Evolutionary conservation across 2,888 invertebrate species (phyloP).

Genomic region (Calliphora vomitoria): DNA sequence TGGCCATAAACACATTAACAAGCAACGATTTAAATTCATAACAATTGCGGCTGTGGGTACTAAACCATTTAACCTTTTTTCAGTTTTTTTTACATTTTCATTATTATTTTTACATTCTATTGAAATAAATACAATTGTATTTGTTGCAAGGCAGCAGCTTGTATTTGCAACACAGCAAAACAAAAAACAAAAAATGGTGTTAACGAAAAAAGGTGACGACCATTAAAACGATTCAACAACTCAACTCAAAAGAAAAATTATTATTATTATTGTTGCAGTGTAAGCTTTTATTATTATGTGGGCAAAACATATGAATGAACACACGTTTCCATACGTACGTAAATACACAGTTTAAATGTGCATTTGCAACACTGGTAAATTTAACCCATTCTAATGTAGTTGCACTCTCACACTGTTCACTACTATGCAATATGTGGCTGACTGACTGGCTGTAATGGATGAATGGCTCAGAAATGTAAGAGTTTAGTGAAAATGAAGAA

Average conservation of each 20-base stretch:
- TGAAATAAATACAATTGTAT: conserved; percentile 12
- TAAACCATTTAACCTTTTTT: conserved; percentile 33
- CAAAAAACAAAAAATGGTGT: conserved; percentile 63
- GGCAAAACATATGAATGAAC: conserved; percentile 66
- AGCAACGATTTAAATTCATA: conserved; percentile 43
- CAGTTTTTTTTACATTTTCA: background rate
- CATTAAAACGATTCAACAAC: conserved; percentile 83
- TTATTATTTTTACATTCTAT: conserved; percentile 39
- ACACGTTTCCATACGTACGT: background rate
- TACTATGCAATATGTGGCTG: conserved; percentile 23
- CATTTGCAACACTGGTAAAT: conserved; percentile 66
- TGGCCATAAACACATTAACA: conserved; percentile 11
- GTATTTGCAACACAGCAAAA: background rate
- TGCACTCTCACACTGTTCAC: conserved; percentile 11
- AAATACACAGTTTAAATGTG: conserved; percentile 41
- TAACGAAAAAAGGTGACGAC: conserved; percentile 81
- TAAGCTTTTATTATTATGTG: conserved; percentile 72
- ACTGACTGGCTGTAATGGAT: conserved; percentile 58
- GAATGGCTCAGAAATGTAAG: conserved; percentile 58
- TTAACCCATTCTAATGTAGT: conserved; percentile 64
- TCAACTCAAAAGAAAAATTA: conserved; percentile 79
- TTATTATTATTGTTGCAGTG: conserved; percentile 76
- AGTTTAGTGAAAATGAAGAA: conserved; percentile 44
- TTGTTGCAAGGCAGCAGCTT: background rate
- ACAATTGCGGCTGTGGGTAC: conserved; percentile 52